Percentiles rank a stretch among this genome's conserved stretches.
Conservation (phyloP, 2,797 vertebrate genomes). For the Thalassophryne amazonica region DNA sequence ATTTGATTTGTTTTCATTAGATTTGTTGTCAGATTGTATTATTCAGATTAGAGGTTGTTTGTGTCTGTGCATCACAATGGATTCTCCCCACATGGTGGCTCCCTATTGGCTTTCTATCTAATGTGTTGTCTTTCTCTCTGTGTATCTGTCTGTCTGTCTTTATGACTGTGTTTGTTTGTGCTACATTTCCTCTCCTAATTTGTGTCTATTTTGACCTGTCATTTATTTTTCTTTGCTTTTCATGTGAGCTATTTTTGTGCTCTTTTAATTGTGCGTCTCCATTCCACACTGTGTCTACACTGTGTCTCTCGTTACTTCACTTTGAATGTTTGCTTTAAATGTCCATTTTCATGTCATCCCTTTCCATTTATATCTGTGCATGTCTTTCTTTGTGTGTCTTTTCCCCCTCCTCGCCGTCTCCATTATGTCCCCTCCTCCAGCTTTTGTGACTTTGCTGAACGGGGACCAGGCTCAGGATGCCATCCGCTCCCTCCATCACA, state of each 20-base stretch:
- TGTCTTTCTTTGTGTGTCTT: conserved; percentile 48
- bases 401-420: conserved; percentile 54
- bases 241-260: conserved; percentile 31
- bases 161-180: conserved; percentile 49
- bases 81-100: conserved; percentile 63
- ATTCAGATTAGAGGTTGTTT: conserved; percentile 28
- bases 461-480: conserved; percentile 95
- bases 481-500: conserved; percentile 89
- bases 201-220: conserved; percentile 15
- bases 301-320: conserved; percentile 17
- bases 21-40: conserved; percentile 10
- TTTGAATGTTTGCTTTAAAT: conserved; percentile 61
- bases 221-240: conserved; percentile 43
- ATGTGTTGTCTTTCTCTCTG: conserved; percentile 79
- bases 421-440: conserved; percentile 79
- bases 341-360: conserved; percentile 33
- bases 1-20: too few relatives aligned
- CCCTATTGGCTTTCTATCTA: conserved; percentile 71
- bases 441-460: conserved; percentile 94
- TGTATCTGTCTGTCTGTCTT: conserved; percentile 63
- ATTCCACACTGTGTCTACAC: conserved; percentile 4
- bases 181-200: background rate
- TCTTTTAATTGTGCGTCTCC: conserved; percentile 28
- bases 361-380: conserved; percentile 45
- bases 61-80: conserved; percentile 63